Percentiles rank a stretch among this genome's conserved stretches.
Evolutionary conservation across 2,113 vertebrate species (phyloP).

Genomic region (Podarcis cretensis): DNA sequence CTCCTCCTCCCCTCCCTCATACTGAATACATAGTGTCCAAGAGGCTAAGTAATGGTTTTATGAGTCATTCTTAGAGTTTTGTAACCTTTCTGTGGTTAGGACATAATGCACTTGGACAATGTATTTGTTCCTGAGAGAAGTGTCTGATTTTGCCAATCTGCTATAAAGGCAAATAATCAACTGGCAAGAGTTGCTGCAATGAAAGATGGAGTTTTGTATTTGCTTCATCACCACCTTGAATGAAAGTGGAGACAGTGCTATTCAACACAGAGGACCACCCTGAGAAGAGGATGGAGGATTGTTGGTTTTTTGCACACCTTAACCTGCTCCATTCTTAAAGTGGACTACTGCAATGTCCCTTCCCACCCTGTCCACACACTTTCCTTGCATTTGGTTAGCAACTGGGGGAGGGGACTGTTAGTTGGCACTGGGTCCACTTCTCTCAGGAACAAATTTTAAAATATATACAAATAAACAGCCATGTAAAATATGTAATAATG

Average conservation of each 20-base stretch:
- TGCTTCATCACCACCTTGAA: not conserved
- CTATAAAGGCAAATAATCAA: not conserved
- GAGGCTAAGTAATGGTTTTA: conserved; percentile 38
- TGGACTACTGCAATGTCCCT: not conserved
- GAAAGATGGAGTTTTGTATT: not conserved
- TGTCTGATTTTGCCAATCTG: conserved; percentile 2
- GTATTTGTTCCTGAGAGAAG: not conserved
- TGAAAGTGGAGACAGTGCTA: not conserved
- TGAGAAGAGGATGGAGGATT: not conserved
- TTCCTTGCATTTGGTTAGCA: not conserved
- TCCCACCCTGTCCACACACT: not conserved
- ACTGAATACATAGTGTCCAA: conserved; percentile 46
- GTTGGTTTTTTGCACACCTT: not conserved
- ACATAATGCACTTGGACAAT: not conserved
- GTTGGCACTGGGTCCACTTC: not conserved
- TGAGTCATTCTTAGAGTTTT: conserved; percentile 48
- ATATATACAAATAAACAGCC: no score
- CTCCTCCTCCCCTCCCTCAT: conserved; percentile 33
- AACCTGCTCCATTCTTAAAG: not conserved
- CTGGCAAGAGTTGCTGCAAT: conserved; percentile 1
- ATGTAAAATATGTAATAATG: no score
- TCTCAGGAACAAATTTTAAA: no score
- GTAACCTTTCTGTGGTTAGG: not conserved
- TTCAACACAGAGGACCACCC: not conserved
- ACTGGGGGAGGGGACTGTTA: not conserved